These are phyloP conservation scores for Podarcis cretensis DNA, from an alignment of 2,113 vertebrate species.

Conservation along the genomic window DNA sequence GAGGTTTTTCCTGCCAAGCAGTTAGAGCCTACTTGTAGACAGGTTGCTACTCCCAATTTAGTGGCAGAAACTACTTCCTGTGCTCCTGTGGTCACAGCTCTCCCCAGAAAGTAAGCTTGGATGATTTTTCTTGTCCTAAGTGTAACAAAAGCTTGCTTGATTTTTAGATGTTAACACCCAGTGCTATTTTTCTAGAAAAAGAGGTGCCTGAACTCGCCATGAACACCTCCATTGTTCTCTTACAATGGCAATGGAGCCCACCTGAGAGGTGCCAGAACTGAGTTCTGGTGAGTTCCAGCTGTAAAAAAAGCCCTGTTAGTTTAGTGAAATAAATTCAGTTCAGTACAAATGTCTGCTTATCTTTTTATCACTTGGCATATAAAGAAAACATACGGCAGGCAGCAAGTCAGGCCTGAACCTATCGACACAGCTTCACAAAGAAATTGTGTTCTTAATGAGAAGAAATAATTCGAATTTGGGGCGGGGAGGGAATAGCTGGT, in stretches of 20 bases:
- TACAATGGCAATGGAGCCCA: no score
- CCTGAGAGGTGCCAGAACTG: no score
- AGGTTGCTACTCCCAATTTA: background rate
- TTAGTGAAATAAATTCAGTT: constrained; percentile 1
- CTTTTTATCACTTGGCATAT: constrained; percentile 24
- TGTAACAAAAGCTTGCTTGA: background rate
- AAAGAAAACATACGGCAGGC: constrained; percentile 7
- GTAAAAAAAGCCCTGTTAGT: background rate
- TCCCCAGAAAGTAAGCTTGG: background rate
- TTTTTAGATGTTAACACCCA: background rate
- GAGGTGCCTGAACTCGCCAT: no score
- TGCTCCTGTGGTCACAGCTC: background rate
- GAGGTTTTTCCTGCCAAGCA: background rate
- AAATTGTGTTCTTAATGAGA: background rate
- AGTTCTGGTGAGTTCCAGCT: no score
- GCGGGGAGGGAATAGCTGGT: background rate
- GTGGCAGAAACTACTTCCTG: no score
- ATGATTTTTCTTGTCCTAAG: constrained; percentile 10
- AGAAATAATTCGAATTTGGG: constrained; percentile 7
- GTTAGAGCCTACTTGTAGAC: background rate
- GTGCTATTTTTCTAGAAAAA: no score
- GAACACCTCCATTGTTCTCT: no score
- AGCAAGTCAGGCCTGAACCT: constrained; percentile 15
- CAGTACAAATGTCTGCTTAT: background rate
- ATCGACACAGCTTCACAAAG: background rate